phyloP scores from a whole-genome alignment of 2,113 vertebrate genomes.

The Apaloderma vittatum region DNA sequence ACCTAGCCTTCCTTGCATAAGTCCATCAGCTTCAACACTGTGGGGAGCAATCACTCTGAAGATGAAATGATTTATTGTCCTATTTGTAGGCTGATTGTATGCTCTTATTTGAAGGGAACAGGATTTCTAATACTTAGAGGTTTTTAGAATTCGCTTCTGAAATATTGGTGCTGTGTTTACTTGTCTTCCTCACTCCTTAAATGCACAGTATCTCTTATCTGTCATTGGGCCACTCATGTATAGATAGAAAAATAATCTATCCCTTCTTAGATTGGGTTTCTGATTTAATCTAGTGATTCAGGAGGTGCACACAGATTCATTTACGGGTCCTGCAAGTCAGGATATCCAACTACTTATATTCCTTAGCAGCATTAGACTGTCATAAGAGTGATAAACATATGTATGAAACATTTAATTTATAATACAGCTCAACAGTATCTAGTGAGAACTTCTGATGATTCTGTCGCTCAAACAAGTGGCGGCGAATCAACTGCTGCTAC shows the following conservation, averaged over 20 bases:
- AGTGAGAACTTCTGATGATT: background rate
- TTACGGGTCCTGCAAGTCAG: background rate
- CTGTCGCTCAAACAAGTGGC: background rate
- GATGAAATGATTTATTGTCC: background rate
- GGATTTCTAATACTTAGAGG: background rate
- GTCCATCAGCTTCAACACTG: background rate
- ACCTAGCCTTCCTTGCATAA: background rate
- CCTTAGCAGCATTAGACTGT: background rate
- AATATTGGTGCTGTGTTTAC: background rate
- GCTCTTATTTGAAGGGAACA: background rate
- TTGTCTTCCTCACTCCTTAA: background rate
- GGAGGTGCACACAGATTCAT: background rate
- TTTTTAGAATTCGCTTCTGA: background rate
- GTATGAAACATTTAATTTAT: background rate
- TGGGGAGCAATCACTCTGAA: background rate
- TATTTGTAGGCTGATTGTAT: background rate
- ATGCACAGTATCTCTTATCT: background rate
- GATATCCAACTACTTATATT: background rate
- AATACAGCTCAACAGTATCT: background rate
- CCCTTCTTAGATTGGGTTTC: background rate
- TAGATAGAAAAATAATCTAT: background rate
- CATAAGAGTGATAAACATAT: background rate
- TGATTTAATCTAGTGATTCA: background rate
- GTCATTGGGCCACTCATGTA: background rate
- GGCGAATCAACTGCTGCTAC: background rate